Conservation (phyloP, 2,888 invertebrate genomes). For the Teinopalpus imperialis region DNA sequence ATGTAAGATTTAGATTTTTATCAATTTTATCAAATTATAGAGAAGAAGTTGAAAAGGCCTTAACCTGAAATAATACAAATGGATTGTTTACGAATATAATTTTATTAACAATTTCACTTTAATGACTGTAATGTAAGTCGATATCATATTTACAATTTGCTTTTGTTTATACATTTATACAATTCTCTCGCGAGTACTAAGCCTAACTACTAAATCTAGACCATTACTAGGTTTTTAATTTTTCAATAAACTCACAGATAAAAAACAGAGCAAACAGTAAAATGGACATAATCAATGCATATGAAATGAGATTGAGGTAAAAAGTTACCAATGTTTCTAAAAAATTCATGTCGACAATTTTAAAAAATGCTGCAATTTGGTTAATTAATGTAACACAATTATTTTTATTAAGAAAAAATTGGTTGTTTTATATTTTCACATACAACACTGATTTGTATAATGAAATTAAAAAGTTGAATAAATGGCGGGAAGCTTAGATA, state of each 20-base stretch:
- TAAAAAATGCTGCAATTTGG: conserved; percentile 11
- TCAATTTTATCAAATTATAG: too few relatives aligned
- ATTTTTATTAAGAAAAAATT: too few relatives aligned
- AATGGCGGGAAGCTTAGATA: too few relatives aligned
- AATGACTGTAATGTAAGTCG: conserved; percentile 80
- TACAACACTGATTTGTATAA: too few relatives aligned
- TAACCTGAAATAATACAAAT: conserved; percentile 53
- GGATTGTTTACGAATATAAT: conserved; percentile 78
- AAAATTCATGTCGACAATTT: not conserved
- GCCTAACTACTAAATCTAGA: conserved; percentile 39
- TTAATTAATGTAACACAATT: conserved; percentile 6
- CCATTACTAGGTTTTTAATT: conserved; percentile 31
- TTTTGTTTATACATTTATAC: conserved; percentile 76
- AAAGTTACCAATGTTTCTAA: not conserved
- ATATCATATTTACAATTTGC: conserved; percentile 78
- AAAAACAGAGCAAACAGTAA: conserved; percentile 11
- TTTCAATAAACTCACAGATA: conserved; percentile 8
- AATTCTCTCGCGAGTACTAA: conserved; percentile 57
- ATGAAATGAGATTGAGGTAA: not conserved
- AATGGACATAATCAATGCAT: conserved; percentile 6
- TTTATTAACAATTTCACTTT: conserved; percentile 82
- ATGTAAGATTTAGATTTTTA: too few relatives aligned
- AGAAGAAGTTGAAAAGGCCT: not conserved
- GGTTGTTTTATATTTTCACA: too few relatives aligned
- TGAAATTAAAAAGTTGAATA: too few relatives aligned